Evolutionary conservation across 2,797 vertebrate genomes (phyloP).

Genomic region (Poeciliopsis gracilis): DNA sequence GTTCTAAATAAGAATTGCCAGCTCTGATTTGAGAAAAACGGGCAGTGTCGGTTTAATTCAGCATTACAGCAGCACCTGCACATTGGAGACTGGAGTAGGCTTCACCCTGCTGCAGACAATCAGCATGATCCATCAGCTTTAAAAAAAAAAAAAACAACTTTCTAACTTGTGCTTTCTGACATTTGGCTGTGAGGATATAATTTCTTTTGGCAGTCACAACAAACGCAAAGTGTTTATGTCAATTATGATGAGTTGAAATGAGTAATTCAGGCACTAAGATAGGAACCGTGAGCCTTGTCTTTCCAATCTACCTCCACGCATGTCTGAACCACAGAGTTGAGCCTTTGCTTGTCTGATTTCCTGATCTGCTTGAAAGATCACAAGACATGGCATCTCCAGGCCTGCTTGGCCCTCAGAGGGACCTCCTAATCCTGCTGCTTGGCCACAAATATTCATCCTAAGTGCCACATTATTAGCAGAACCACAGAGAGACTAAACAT

Average conservation of each 20-base stretch:
- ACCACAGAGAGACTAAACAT: constrained; percentile 91
- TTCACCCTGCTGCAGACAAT: constrained; percentile 2
- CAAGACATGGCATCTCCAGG: constrained; percentile 88
- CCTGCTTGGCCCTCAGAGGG: constrained; percentile 86
- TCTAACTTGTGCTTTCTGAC: constrained; percentile 17
- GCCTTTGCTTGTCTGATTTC: constrained; percentile 91
- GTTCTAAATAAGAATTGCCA: constrained; percentile 33
- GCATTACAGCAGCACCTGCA: constrained; percentile 1
- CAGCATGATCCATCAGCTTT: background rate
- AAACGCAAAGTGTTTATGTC: constrained; percentile 15
- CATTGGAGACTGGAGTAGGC: background rate
- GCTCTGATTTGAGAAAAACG: constrained; percentile 20
- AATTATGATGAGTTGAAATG: constrained; percentile 31
- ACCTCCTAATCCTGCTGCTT: constrained; percentile 92
- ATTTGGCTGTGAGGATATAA: constrained; percentile 18
- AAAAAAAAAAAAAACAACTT: background rate
- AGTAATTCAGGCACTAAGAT: constrained; percentile 32
- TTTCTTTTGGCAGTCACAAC: constrained; percentile 21
- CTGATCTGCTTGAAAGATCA: constrained; percentile 95
- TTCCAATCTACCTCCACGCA: constrained; percentile 46
- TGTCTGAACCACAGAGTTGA: constrained; percentile 33
- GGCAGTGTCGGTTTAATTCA: constrained; percentile 13
- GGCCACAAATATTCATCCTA: constrained; percentile 96
- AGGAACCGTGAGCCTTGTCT: constrained; percentile 33
- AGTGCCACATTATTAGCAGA: constrained; percentile 95